Evolutionary conservation across 64 coral and sea anemone genomes (phyloP).

Genomic region (Montipora foliosa): DNA sequence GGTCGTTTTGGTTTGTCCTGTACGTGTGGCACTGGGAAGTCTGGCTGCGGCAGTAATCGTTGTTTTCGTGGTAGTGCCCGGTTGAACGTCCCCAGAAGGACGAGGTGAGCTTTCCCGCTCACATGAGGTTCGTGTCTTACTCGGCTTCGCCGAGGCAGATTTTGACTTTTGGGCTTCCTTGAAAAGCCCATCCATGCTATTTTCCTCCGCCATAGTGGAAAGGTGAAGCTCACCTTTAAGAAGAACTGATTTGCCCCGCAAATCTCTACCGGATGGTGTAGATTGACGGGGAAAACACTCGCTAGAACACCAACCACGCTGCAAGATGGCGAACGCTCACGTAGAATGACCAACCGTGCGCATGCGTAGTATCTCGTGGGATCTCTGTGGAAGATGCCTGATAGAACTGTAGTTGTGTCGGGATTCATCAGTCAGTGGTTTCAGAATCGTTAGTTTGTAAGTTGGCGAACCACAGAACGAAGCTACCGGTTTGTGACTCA

Average conservation of each 20-base stretch:
- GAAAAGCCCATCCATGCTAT: neutral
- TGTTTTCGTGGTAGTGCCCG: neutral
- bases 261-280: slow-evolving; percentile 10
- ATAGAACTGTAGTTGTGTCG: slow-evolving; percentile 2
- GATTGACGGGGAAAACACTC: neutral
- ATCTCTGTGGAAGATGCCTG: slow-evolving; percentile 45
- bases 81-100: neutral
- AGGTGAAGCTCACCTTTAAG: neutral
- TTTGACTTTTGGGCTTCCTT: neutral
- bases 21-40: neutral
- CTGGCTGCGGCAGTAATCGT: neutral
- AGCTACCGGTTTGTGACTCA: too few species aligned
- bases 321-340: slow-evolving; percentile 37
- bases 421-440: too few species aligned
- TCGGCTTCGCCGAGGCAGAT: neutral
- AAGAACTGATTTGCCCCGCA: slow-evolving; percentile 29
- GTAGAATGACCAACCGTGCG: slow-evolving; percentile 35
- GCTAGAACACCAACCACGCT: slow-evolving; percentile 18
- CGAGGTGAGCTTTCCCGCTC: slow-evolving; percentile 10
- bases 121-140: slow-evolving; percentile 23
- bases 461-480: too few species aligned
- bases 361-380: slow-evolving; percentile 66
- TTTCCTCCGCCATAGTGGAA: neutral
- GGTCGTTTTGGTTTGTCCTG: slow-evolving; percentile 5
- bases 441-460: too few species aligned